Base-by-base conservation (phyloP, 2,797 vertebrate genomes). In the Notoglanidium macrostoma region DNA sequence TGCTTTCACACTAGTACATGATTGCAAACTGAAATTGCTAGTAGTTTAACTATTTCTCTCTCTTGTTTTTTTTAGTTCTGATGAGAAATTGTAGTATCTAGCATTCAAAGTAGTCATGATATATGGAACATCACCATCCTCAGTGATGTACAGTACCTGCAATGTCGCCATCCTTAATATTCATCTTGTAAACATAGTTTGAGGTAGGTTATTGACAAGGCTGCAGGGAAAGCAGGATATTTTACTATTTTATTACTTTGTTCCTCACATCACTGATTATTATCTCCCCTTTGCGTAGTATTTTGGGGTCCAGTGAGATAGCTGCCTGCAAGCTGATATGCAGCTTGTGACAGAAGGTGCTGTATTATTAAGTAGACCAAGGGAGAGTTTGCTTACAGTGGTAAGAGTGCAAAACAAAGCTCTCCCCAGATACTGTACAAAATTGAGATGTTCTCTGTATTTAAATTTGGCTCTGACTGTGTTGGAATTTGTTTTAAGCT, bases 301-400 rank as follows among this genome's bases (percentile, higher is more conserved):
- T 63, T 44, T 26, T 81, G 12, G 5, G 12, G 32, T 63, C 78
- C 55, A n/a, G 32, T 44, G 35, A 81, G 57, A 61, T 44, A 59
- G 10, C 21, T 26, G 77, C 32, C 32, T 26, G 5, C 21, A 59
- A 26, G 19, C 77, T 61, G 55, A 61, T 67, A 55, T 23, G 63
- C 46, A 54, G 44, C 81, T 54, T 67, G 65, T 54, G 63, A 83
- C 61, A 83, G 63, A 83, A 70, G 17, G 63, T 67, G 46, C n/a
- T 54, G 29, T 15, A 12, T 29, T 17, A 79, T 79, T 79, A 57
- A 79, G 32, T 59, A 79, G 77, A 57, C 55, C 29, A 40, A 79
- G 32, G 32, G 77, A 59, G 29, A 57, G 29, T 40, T 3, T 59
- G 54, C 29, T 79, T 59, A 57, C 77, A 59, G 77, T 57, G 21